Evolutionary conservation across 1,140 invertebrate genomes (phyloP), one percentile per base, ranked within the genome.

Genomic region (Drosophila eugracilis): DNA sequence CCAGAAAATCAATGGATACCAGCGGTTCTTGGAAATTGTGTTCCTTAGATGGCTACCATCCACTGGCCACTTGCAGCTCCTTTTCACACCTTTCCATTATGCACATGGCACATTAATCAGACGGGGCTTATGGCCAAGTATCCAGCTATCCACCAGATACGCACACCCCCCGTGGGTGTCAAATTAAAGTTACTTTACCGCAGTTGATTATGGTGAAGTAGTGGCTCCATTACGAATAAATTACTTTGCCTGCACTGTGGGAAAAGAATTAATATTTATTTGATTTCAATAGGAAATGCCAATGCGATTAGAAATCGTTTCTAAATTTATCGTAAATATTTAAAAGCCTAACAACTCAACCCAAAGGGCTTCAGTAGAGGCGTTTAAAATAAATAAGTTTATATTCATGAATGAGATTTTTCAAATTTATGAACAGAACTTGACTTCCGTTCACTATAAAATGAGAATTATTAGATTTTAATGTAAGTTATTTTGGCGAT

Each of bases 11-110:
- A 73, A 73, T 73, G 30, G 57, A 26, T 47, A 60, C 22, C 19
- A 42, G 42, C 15, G 37, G 24, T 73, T 73, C 70, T 42, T 50
- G 45, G 69, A 73, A 73, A 36, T 14, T 7, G 39, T 7, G 24
- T 15, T 15, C 34, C 22, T n/a, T n/a, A n/a, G n/a, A n/a, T n/a
- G n/a, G n/a, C n/a, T 30, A 10, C 9, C 49, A 14, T 42, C 39
- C 3, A 15, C 10, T 19, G 22, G 14, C 7, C 32, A 37, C 30
- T 32, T 50, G 57, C 36, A 71, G 37, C 34, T 48, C 10, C 22
- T 72, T 73, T 73, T 73, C 70, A 73, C 70, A 63, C 70, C 70
- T 73, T 54, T 53, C 65, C 62, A 12, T 19, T 73, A 39, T 73
- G 32, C 39, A 62, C 57, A 47, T 45, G 60, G 53, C 67, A 49